Evolutionary conservation across 2,113 vertebrate genomes (phyloP), one percentile per base, ranked within the genome.

Genomic region (Podocnemis expansa): DNA sequence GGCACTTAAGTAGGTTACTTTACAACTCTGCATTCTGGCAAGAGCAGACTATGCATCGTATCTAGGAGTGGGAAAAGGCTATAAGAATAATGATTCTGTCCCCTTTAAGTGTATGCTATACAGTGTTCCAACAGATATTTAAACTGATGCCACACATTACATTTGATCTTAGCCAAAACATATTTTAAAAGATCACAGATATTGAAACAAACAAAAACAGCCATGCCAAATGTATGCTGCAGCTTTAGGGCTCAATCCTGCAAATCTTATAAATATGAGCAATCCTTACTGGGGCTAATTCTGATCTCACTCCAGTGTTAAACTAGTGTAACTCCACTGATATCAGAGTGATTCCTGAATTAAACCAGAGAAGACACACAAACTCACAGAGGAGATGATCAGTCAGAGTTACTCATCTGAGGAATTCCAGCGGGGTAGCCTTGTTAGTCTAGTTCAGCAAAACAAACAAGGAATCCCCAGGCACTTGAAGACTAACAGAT

Each of bases 221-320:
- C 89, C 2, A 21, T 25, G 2, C 25, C 1, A 6, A 45, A 45
- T 76, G 25, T 27, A 29, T 45, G 25, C 5, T 76, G 2, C 14
- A 25, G 3, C 8, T 24, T 91, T 0, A 29, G 55, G 87, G 10
- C 38, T 82, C 94, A 45, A 34, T 4, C 84, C 43, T 52, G 11
- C 0, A 3, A 90, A 7, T n/a, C 9, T 41, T 49, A 3, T 10
- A 29, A 27, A 38, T 47, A 47, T 73, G 41, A 87, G 25, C 4
- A 56, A 91, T 54, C 34, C 8, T 89, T 80, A 67, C 21, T 52
- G 45, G 4, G 45, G 49, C 47, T 78, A 27, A 79, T 45, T 80
- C 63, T 90, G 89, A 91, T 93, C 93, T 94, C 80, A 73, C 34
- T 1, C 88, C 81, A 56, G 75, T 80, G 84, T 94, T 90, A 92